Evolutionary conservation across 2,888 invertebrate species (phyloP), one percentile per base, ranked within the genome.

Genomic region (Polydrusus cervinus): DNA sequence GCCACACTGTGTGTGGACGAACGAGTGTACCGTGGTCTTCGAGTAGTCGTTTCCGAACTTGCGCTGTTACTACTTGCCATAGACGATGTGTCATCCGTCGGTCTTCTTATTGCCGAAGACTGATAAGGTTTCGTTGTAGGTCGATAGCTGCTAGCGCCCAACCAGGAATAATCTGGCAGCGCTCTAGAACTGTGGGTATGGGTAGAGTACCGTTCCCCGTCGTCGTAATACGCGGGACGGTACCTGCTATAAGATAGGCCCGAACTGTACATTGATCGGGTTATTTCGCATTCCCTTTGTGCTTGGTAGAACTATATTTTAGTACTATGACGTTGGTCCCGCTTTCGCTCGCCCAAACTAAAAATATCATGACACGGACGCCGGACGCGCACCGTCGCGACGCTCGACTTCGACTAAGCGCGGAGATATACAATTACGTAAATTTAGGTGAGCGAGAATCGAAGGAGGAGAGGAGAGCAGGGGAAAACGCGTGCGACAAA

Each of bases 1-100:
- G 95, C 93, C 82, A 96, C 95, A 88, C 95, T 95, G 62, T 93
- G 90, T 66, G 93, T 92, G 65, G 93, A 92, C 75, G 93, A 93
- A 66, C 95, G 94, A 78, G 96, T 92, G 80, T 93, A 90, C 88
- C 95, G 95, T 78, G 92, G 90, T 72, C 89, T 85, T 86, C 91
- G 84, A 81, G 85, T 70, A 9, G 81, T 67, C 87, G 90, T 51
- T 30, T 74, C 69, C 8, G 79, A 66, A 34, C 79, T 66, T 9
- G 76, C 45, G 11, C 69, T 75, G 64, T 73, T 69, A 47, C 75
- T 77, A 51, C 75, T 77, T 55, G 82, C 79, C 82, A 80, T 79
- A 77, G 73, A 78, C 75, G 76, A 77, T 79, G 78, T 79, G 71
- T 68, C 80, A 79, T 80, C 79, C 78, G 64, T 79, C 76, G 47